Evolutionary conservation across 1,140 invertebrate species (phyloP), one percentile per base, ranked within the genome.

Genomic region (Archivesica marissinica): DNA sequence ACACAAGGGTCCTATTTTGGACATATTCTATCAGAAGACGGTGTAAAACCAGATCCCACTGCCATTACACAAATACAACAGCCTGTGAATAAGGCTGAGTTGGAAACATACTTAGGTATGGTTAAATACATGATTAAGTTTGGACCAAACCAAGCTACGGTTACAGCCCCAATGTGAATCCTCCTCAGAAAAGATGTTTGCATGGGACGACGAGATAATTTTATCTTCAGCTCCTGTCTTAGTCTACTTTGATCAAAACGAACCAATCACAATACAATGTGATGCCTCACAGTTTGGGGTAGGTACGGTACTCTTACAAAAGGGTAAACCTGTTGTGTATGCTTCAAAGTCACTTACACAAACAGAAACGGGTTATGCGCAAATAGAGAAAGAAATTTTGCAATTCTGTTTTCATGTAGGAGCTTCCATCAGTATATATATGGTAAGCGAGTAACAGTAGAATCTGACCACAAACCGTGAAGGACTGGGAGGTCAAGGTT

Each of bases 91-190:
- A 54, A 89, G 38, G 91, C 80, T 25, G 90, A 94, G 66, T 52
- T 95, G 20, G 89, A 88, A 86, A 79, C 86, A 61, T 88, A 94
- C 89, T 50, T 94, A 66, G 94, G 94, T 0, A 87, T 94, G 82
- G 87, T 91, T 20, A 92, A 92, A 25, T 95, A 93, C 88, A 94
- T 94, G 75, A 11, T 41, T 1, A 88, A 93, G 52, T 68, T 68
- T 23, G 64, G 33, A 23, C 64, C 64, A 87, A 88, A 95, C 95
- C 89, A 91, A 94, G 28, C 77, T 7, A 50, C 77, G 30, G 64
- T 86, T 11, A 83, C 86, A 23, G 41, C 13, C 15, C 88, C 88
- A 28, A 20, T 88, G 28, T 47, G 87, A 33, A 38, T 54, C 20
- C 17, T 47, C 7, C 44, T 47, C 44, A 47, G 78, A 33, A 89